Conservation (phyloP, 2,888 invertebrate species). For the Pheosia gnoma region DNA sequence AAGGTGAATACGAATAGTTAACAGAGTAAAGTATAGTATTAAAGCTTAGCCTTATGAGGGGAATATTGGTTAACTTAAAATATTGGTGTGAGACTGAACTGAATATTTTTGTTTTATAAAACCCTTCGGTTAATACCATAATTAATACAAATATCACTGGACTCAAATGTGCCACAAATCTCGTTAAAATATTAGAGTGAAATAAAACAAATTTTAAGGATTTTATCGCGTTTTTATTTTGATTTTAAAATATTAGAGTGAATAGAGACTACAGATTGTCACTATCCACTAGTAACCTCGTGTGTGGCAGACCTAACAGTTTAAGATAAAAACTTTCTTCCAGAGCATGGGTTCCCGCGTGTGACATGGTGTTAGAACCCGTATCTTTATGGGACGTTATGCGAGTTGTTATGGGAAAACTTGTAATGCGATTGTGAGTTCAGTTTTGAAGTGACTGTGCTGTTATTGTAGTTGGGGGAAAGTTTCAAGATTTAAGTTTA, state of each 20-base stretch:
- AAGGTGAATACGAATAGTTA: too few relatives aligned
- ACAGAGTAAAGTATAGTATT: too few relatives aligned
- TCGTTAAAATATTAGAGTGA: neutral
- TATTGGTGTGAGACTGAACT: too few relatives aligned
- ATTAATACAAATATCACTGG: too few relatives aligned
- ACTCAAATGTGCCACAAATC: too few relatives aligned
- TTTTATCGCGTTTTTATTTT: too few relatives aligned
- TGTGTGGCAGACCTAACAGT: neutral
- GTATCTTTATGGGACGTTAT: neutral
- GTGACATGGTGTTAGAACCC: neutral
- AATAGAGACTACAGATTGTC: neutral
- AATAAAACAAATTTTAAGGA: too few relatives aligned
- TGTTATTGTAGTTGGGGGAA: neutral
- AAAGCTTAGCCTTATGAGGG: too few relatives aligned
- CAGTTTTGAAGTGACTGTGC: neutral
- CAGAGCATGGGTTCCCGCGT: neutral
- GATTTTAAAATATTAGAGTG: neutral
- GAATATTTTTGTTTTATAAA: too few relatives aligned
- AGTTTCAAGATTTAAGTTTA: neutral
- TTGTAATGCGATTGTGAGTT: conserved; percentile 2
- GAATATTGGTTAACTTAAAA: too few relatives aligned
- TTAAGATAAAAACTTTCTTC: conserved; percentile 1
- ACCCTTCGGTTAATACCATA: too few relatives aligned
- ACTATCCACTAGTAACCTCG: neutral
- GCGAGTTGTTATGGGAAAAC: neutral